Evolutionary conservation across 30 jellyfish, hydroid and myxozoan genomes (phyloP).

Genomic region (Clytia hemisphaerica): DNA sequence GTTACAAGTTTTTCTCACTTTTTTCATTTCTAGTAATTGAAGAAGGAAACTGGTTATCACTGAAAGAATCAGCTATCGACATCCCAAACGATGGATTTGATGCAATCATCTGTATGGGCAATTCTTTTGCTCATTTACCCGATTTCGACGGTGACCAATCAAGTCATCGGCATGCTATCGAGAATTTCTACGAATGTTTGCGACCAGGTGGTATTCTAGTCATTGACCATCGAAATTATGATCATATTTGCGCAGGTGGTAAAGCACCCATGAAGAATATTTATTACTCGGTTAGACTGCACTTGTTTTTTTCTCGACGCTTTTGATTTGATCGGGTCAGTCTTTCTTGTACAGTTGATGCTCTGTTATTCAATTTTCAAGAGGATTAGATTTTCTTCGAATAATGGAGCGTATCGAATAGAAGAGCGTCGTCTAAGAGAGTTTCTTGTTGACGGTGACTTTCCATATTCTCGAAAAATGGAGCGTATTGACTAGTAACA

Average conservation of each 20-base stretch:
- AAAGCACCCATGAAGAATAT: constrained; percentile 97
- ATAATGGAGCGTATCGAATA: too few species aligned
- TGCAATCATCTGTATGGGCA: constrained; percentile 89
- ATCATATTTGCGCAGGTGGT: constrained; percentile 80
- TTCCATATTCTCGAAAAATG: too few species aligned
- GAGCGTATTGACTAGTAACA: too few species aligned
- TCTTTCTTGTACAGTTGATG: too few species aligned
- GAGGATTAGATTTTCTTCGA: too few species aligned
- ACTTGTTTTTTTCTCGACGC: too few species aligned
- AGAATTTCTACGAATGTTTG: constrained; percentile 65
- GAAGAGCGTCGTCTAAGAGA: too few species aligned
- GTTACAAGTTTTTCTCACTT: too few species aligned
- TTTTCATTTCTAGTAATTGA: constrained; percentile 87
- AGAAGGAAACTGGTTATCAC: constrained; percentile 91
- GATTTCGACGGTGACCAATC: constrained; percentile 91
- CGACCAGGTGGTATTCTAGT: constrained; percentile 81
- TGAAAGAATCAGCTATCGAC: constrained; percentile 51
- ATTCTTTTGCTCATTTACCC: constrained; percentile 96
- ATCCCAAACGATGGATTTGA: constrained; percentile 86
- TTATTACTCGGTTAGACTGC: constrained; percentile 61
- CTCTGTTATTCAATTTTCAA: too few species aligned
- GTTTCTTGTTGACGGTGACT: too few species aligned
- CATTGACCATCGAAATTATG: constrained; percentile 95
- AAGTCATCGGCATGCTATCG: constrained; percentile 61
- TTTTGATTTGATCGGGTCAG: too few species aligned